A percentile compares a stretch with the other conserved stretches of the same genome.
Evolutionary conservation across 2,888 invertebrate species (phyloP).

Genomic region (Cepaea hortensis): DNA sequence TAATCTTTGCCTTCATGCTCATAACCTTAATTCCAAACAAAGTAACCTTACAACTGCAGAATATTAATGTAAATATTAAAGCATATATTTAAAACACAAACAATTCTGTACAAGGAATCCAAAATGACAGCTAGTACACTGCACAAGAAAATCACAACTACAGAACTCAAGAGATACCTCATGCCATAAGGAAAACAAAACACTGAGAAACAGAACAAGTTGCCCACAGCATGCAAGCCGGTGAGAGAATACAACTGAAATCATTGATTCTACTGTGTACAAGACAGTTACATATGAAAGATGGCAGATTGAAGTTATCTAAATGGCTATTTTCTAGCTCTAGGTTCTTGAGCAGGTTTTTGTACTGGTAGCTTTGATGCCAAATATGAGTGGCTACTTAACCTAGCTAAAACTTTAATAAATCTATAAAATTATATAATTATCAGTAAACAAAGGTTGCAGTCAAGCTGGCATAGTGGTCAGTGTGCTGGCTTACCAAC

Average conservation of each 20-base stretch:
- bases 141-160: too few species aligned
- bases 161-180: neutral
- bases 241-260: neutral
- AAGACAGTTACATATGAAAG: neutral
- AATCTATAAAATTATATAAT: too few species aligned
- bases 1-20: too few species aligned
- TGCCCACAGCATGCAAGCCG: neutral
- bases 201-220: neutral
- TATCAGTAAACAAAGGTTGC: too few species aligned
- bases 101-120: neutral
- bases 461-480: too few species aligned
- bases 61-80: neutral
- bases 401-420: too few species aligned
- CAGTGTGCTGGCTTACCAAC: too few species aligned
- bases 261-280: neutral
- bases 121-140: too few species aligned
- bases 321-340: neutral
- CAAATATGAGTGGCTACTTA: neutral
- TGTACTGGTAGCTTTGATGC: neutral
- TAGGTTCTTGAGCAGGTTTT: neutral
- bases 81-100: neutral
- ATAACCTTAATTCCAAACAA: too few species aligned
- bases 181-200: neutral
- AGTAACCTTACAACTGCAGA: too few species aligned
- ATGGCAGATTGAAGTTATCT: constrained; percentile 19